Evolutionary conservation across 2,888 invertebrate genomes (phyloP).

Genomic region (Nesidiocoris tenuis): DNA sequence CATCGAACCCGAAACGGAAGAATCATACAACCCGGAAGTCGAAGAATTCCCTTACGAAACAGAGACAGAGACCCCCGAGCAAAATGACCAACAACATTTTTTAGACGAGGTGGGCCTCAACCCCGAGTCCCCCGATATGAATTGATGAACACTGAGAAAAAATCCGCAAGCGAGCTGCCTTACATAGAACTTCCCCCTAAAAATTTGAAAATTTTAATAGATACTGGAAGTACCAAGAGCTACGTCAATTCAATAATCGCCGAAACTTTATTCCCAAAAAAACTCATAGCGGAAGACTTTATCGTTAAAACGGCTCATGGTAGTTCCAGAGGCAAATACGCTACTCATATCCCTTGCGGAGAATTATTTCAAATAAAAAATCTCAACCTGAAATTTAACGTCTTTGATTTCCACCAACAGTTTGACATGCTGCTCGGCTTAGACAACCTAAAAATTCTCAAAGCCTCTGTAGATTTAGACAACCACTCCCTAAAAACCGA

Average conservation of each 20-base stretch:
- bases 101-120: too few species aligned
- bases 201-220: slow-evolving; percentile 24
- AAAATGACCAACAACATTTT: too few species aligned
- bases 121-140: too few species aligned
- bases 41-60: too few species aligned
- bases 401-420: slow-evolving; percentile 11
- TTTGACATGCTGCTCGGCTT: slow-evolving; percentile 25
- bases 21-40: too few species aligned
- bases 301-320: slow-evolving; percentile 24
- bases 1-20: too few species aligned
- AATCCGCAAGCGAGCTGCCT: slow-evolving; percentile 28
- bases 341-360: slow-evolving; percentile 12
- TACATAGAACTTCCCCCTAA: slow-evolving; percentile 6
- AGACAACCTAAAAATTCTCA: slow-evolving; percentile 14
- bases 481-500: background rate
- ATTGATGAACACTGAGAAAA: too few species aligned
- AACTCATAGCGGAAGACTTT: slow-evolving; percentile 12
- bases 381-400: slow-evolving; percentile 26
- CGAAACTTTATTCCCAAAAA: background rate
- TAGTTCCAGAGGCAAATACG: background rate
- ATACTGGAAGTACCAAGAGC: slow-evolving; percentile 14
- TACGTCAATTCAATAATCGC: slow-evolving; percentile 16
- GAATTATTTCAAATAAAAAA: slow-evolving; percentile 5
- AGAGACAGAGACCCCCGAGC: too few species aligned
- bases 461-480: background rate